Conservation (phyloP, 1,140 invertebrate genomes). For the Achroia grisella region DNA sequence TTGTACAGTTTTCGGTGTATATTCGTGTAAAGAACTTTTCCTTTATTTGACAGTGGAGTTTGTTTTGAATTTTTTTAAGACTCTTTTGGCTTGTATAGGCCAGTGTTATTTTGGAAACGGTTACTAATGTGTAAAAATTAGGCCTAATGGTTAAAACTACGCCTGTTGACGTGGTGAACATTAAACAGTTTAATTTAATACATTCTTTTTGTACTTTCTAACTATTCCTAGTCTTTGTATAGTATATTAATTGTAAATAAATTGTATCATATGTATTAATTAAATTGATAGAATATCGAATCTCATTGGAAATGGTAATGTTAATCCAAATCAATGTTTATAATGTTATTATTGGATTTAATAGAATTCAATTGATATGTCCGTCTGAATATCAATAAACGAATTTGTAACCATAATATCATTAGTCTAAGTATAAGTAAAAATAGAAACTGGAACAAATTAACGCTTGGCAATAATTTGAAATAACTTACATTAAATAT, state of each 20-base stretch:
- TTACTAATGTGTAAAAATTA: neutral
- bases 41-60: too few species aligned
- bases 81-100: neutral
- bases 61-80: too few species aligned
- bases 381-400: conserved; percentile 63
- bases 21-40: conserved; percentile 14
- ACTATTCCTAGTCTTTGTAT: conserved; percentile 58
- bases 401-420: conserved; percentile 68
- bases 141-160: conserved; percentile 25
- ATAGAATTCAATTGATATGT: conserved; percentile 57
- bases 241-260: conserved; percentile 39
- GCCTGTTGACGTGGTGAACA: conserved; percentile 9
- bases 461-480: conserved; percentile 70
- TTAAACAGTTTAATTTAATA: conserved; percentile 23
- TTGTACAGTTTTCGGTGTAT: conserved; percentile 17
- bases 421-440: conserved; percentile 51
- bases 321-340: conserved; percentile 41
- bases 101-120: neutral
- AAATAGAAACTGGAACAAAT: conserved; percentile 40
- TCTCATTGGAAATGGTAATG: conserved; percentile 15
- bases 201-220: conserved; percentile 33
- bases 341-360: conserved; percentile 56
- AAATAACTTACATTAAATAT: conserved; percentile 28
- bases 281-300: conserved; percentile 19
- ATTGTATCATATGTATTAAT: conserved; percentile 39